Percentiles rank a stretch among this genome's conserved stretches.
phyloP scores from a whole-genome alignment of 2,797 vertebrate genomes.

The Bradypodion ventrale region DNA sequence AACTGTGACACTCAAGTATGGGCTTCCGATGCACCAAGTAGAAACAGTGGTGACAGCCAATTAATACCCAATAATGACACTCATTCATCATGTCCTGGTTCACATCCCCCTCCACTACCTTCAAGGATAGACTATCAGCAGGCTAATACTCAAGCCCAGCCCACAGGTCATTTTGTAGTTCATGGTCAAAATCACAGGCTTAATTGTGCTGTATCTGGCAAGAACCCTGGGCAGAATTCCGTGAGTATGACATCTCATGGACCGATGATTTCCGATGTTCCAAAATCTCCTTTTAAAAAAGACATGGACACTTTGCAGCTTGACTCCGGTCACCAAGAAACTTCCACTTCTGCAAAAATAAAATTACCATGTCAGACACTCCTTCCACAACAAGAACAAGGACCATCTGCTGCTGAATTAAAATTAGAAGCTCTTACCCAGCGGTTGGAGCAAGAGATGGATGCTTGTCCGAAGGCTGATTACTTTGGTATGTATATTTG shows the following conservation, averaged over 20 bases:
- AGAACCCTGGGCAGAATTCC: slow-evolving; percentile 38
- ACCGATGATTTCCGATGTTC: slow-evolving; percentile 30
- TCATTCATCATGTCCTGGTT: slow-evolving; percentile 52
- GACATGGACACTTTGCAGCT: background rate
- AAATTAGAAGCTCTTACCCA: slow-evolving; percentile 93
- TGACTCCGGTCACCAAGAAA: slow-evolving; percentile 59
- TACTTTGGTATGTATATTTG: slow-evolving; percentile 89
- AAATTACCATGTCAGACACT: slow-evolving; percentile 82
- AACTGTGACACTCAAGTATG: slow-evolving; percentile 20
- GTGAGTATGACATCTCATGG: background rate
- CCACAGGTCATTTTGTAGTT: slow-evolving; percentile 38
- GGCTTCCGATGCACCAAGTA: background rate
- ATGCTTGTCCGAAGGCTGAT: slow-evolving; percentile 88
- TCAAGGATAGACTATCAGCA: slow-evolving; percentile 52
- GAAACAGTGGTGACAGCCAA: slow-evolving; percentile 22
- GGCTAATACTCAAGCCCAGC: background rate
- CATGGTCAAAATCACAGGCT: slow-evolving; percentile 60
- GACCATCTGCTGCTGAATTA: slow-evolving; percentile 84
- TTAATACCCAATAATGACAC: slow-evolving; percentile 60
- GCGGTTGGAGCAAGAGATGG: slow-evolving; percentile 94
- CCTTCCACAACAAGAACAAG: slow-evolving; percentile 75
- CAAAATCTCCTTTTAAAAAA: slow-evolving; percentile 57
- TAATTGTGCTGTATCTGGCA: slow-evolving; percentile 18
- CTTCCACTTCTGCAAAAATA: slow-evolving; percentile 67
- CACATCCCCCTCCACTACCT: background rate